Evolutionary conservation across 1,140 invertebrate genomes (phyloP).

Genomic region (Catajapyx aquilonaris): DNA sequence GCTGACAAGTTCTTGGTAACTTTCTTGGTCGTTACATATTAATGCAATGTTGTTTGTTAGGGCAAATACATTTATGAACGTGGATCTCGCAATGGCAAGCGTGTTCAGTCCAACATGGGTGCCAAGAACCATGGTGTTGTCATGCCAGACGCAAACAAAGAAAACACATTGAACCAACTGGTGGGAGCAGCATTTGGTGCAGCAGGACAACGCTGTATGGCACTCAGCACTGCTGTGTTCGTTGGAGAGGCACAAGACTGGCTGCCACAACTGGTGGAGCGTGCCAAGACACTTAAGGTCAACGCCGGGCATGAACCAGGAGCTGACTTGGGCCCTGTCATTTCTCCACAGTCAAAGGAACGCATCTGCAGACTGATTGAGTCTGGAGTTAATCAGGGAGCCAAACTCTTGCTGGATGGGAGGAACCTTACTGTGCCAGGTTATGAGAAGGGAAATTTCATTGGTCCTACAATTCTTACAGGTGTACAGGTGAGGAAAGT

Average conservation of each 20-base stretch:
- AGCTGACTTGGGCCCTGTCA: conserved; percentile 94
- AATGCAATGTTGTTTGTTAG: no score
- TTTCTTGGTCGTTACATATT: no score
- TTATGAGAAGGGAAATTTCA: conserved; percentile 93
- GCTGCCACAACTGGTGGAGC: conserved; percentile 78
- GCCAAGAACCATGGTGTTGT: conserved; percentile 98
- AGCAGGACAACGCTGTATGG: conserved; percentile 93
- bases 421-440: conserved; percentile 57
- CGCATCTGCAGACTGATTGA: conserved; percentile 72
- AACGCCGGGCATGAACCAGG: conserved; percentile 75
- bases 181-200: conserved; percentile 92
- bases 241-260: conserved; percentile 86
- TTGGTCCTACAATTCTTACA: conserved; percentile 88
- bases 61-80: conserved; percentile 91
- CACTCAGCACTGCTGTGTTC: conserved; percentile 88
- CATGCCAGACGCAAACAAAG: conserved; percentile 94
- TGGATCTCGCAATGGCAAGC: conserved; percentile 73
- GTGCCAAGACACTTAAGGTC: conserved; percentile 76
- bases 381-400: conserved; percentile 72
- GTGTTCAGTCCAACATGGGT: conserved; percentile 96
- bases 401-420: conserved; percentile 74
- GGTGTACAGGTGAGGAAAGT: conserved; percentile 58
- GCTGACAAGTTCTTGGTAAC: not conserved
- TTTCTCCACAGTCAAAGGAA: conserved; percentile 74
- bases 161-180: conserved; percentile 81